Evolutionary conservation across 2,797 vertebrate species (phyloP).

Genomic region (Schizothorax lantsangensis): DNA sequence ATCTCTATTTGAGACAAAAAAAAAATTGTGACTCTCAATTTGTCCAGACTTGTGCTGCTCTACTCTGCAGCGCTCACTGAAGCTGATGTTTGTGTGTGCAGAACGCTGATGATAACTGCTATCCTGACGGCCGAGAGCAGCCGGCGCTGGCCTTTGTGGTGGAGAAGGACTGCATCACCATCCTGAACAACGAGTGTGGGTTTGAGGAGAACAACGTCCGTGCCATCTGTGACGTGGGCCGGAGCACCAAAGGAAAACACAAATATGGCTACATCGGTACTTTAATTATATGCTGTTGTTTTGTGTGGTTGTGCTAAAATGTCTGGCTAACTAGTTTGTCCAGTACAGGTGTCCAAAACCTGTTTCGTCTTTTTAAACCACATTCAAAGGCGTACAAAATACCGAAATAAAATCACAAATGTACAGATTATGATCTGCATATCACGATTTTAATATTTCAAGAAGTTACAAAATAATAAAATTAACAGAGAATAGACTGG

Average conservation of each 20-base stretch:
- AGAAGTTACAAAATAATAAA: background rate
- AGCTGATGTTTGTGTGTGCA: slow-evolving; percentile 54
- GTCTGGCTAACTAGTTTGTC: background rate
- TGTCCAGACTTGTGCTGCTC: background rate
- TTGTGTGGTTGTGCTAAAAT: background rate
- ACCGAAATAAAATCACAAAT: background rate
- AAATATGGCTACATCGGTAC: slow-evolving; percentile 83
- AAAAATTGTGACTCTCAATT: background rate
- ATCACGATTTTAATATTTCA: background rate
- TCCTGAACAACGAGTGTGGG: slow-evolving; percentile 82
- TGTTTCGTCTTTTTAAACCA: too few species aligned
- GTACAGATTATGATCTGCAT: background rate
- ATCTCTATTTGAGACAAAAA: background rate
- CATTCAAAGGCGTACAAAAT: background rate
- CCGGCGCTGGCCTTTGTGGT: slow-evolving; percentile 81
- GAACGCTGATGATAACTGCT: slow-evolving; percentile 85
- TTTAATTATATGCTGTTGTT: background rate
- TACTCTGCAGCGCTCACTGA: background rate
- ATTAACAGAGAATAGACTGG: background rate
- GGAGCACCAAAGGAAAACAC: slow-evolving; percentile 85
- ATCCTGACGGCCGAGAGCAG: slow-evolving; percentile 59
- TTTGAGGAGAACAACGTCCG: slow-evolving; percentile 80
- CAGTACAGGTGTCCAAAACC: background rate
- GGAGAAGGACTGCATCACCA: slow-evolving; percentile 75
- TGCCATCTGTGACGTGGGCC: slow-evolving; percentile 82